Evolutionary conservation across 2,888 invertebrate genomes (phyloP).

Genomic region (Hirudinaria manillensis): DNA sequence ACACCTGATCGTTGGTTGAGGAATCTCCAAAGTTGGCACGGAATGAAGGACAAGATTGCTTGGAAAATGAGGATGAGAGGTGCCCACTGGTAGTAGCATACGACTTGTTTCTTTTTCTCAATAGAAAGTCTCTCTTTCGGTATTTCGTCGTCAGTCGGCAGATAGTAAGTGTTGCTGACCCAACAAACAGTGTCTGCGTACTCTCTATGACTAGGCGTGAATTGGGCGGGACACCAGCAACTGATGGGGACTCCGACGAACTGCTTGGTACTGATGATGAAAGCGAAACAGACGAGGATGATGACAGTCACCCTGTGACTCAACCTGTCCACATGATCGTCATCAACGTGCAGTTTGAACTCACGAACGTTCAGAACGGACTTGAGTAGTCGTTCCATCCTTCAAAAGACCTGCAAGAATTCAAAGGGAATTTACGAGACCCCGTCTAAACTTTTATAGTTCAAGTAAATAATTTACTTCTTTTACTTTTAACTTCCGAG

Average conservation of each 20-base stretch:
- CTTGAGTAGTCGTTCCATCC: constrained; percentile 42
- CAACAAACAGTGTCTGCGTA: constrained; percentile 42
- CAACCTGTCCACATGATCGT: constrained; percentile 41
- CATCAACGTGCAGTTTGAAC: constrained; percentile 41
- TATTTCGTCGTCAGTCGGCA: constrained; percentile 39
- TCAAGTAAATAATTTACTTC: no score
- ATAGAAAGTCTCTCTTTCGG: constrained; percentile 32
- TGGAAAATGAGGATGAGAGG: constrained; percentile 42
- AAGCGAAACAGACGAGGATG: constrained; percentile 41
- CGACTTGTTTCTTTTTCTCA: constrained; percentile 33
- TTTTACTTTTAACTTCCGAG: no score
- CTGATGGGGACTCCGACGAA: constrained; percentile 41
- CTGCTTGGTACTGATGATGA: constrained; percentile 42
- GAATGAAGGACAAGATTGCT: constrained; percentile 39
- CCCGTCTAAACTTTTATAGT: no score
- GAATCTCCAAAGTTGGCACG: constrained; percentile 39
- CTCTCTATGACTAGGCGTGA: constrained; percentile 40
- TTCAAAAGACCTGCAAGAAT: not conserved
- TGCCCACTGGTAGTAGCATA: constrained; percentile 43
- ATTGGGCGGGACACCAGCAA: constrained; percentile 42
- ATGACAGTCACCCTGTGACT: constrained; percentile 40
- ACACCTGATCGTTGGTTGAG: constrained; percentile 41
- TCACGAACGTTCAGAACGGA: constrained; percentile 40
- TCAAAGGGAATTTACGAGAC: no score
- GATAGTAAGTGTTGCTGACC: constrained; percentile 42